phyloP scores from a whole-genome alignment of 1,140 invertebrate genomes.

The Leptonema lineaticorne region DNA sequence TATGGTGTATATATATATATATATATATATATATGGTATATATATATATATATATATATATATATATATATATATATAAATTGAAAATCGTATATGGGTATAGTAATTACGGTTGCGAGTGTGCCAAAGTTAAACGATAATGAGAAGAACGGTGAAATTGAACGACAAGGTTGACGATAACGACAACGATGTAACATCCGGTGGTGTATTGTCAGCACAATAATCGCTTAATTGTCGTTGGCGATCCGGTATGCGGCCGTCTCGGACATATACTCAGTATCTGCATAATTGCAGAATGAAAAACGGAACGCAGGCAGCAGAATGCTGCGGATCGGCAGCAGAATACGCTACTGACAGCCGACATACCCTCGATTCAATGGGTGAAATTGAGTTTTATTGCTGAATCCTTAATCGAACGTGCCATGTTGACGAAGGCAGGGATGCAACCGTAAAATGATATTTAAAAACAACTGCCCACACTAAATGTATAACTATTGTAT shows the following conservation, averaged over 20 bases:
- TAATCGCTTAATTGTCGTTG: slow-evolving; percentile 31
- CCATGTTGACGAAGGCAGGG: slow-evolving; percentile 19
- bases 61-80: too few relatives aligned
- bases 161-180: neutral
- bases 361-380: slow-evolving; percentile 15
- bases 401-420: slow-evolving; percentile 24
- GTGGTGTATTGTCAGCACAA: slow-evolving; percentile 19
- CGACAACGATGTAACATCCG: too few relatives aligned
- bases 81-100: too few relatives aligned
- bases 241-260: neutral
- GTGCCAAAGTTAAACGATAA: too few relatives aligned
- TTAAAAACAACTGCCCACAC: too few relatives aligned
- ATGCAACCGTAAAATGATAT: too few relatives aligned
- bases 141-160: neutral
- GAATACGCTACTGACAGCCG: slow-evolving; percentile 24
- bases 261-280: too few relatives aligned
- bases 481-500: too few relatives aligned
- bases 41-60: too few relatives aligned
- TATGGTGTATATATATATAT: too few relatives aligned
- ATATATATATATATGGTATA: too few relatives aligned
- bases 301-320: slow-evolving; percentile 6
- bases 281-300: slow-evolving; percentile 31
- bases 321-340: neutral
- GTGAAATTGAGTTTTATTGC: slow-evolving; percentile 33
- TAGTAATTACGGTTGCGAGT: neutral